Evolutionary conservation across 1,140 invertebrate genomes (phyloP).

Genomic region (Mactra quadrangularis): DNA sequence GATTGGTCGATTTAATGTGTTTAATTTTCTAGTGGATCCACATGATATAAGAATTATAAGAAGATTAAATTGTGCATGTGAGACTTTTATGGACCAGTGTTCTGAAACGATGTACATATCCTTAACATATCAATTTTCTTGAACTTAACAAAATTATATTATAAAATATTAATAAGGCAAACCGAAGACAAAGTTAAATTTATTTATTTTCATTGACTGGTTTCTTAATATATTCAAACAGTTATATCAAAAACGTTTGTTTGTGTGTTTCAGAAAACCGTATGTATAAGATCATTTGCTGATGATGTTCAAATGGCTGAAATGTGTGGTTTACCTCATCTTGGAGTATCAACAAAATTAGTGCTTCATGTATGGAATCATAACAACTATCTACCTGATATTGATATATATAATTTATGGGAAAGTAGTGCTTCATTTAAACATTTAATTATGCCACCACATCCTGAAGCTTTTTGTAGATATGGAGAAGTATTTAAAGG

Average conservation of each 20-base stretch:
- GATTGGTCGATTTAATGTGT: background rate
- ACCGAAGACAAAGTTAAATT: too few species aligned
- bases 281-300: constrained; percentile 53
- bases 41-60: background rate
- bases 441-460: constrained; percentile 59
- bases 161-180: background rate
- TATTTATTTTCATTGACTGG: too few species aligned
- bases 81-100: background rate
- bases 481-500: constrained; percentile 65
- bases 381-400: constrained; percentile 55
- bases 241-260: too few species aligned
- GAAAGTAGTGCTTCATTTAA: constrained; percentile 49
- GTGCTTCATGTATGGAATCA: constrained; percentile 63
- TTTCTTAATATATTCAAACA: too few species aligned
- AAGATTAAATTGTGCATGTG: background rate
- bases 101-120: background rate
- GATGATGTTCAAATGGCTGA: constrained; percentile 25
- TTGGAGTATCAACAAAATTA: constrained; percentile 34
- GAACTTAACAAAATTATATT: background rate
- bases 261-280: constrained; percentile 55
- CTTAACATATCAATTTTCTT: background rate
- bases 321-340: constrained; percentile 61
- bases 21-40: background rate
- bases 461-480: constrained; percentile 44
- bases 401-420: constrained; percentile 53